phyloP scores from a whole-genome alignment of 2,113 vertebrate genomes.

The Phoenicopterus ruber region DNA sequence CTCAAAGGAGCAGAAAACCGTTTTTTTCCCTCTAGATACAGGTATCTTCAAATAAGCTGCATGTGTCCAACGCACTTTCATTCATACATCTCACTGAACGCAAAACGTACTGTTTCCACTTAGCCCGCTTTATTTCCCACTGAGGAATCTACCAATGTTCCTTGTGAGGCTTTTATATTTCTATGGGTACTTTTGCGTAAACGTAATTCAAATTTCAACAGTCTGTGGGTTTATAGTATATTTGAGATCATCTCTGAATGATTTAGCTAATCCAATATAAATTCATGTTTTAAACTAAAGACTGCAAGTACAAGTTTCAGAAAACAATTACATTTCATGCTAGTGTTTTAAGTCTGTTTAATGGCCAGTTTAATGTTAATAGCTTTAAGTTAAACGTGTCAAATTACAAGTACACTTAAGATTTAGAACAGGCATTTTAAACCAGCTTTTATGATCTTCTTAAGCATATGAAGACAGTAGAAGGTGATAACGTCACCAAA shows the following conservation, averaged over 20 bases:
- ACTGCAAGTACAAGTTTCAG: neutral
- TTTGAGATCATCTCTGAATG: constrained; percentile 2
- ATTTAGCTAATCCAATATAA: neutral
- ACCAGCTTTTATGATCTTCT: neutral
- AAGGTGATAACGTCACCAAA: neutral
- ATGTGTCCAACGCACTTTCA: neutral
- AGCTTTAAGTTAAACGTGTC: neutral
- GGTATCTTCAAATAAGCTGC: neutral
- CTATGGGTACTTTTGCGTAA: neutral
- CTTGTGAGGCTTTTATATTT: neutral
- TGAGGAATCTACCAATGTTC: neutral
- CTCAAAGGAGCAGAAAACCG: neutral
- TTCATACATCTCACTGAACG: neutral
- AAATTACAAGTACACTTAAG: neutral
- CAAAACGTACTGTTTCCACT: neutral
- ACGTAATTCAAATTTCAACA: neutral
- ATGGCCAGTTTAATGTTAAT: neutral
- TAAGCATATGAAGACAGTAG: neutral
- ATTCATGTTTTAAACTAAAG: neutral
- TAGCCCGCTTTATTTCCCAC: neutral
- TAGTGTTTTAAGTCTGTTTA: neutral
- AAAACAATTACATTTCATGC: neutral
- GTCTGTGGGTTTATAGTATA: neutral
- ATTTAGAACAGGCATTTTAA: neutral
- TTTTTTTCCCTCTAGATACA: neutral